Conservation (phyloP, 2,113 vertebrate genomes). For the Sinocyclocheilus anophthalmus region DNA sequence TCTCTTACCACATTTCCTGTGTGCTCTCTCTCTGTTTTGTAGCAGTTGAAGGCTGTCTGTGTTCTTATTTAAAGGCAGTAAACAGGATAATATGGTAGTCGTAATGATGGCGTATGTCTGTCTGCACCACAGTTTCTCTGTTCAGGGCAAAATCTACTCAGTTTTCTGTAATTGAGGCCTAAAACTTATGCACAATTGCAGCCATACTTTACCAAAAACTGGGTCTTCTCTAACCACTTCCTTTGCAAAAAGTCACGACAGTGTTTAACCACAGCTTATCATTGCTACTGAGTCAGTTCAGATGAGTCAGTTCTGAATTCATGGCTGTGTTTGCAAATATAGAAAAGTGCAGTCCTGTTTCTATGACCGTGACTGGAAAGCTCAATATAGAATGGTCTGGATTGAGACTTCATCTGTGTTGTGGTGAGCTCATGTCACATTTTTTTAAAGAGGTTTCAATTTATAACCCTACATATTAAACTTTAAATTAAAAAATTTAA, state of each 20-base stretch:
- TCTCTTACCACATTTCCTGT: constrained; percentile 31
- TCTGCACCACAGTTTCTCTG: background rate
- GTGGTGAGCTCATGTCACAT: background rate
- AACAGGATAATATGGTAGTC: background rate
- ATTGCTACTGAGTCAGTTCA: background rate
- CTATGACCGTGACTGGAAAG: background rate
- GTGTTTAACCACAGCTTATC: background rate
- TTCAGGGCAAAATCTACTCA: constrained; percentile 1
- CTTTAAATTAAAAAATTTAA: background rate
- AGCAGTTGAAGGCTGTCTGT: background rate
- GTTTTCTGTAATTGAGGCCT: constrained; percentile 38
- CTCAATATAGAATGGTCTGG: background rate
- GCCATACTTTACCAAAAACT: background rate
- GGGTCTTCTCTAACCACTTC: constrained; percentile 13
- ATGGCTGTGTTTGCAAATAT: background rate
- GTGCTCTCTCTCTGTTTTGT: constrained; percentile 2
- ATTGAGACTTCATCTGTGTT: background rate
- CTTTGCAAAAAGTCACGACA: background rate
- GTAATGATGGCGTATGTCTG: constrained; percentile 19
- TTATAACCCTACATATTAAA: background rate
- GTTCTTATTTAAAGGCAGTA: background rate
- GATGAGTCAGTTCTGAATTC: background rate
- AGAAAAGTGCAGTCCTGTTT: background rate
- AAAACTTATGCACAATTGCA: background rate
- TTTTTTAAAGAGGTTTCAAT: background rate